phyloP scores from a whole-genome alignment of 2,888 invertebrate genomes.

The Drosophila sordidapex region DNA sequence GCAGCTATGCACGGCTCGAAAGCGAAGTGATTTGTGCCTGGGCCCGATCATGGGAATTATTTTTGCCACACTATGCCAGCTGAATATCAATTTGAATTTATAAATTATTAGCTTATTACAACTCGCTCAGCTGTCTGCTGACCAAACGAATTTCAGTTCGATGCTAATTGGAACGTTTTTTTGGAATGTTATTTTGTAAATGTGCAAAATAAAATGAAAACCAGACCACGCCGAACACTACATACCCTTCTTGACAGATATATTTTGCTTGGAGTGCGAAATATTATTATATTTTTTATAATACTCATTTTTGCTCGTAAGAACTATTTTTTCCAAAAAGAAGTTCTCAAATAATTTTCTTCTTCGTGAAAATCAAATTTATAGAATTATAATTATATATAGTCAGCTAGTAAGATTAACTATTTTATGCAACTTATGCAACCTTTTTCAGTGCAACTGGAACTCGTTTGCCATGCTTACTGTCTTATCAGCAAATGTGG shows the following conservation, averaged over 20 bases:
- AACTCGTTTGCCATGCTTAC: conserved; percentile 6
- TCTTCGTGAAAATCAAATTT: rapidly evolving
- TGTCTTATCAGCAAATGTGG: conserved; percentile 54
- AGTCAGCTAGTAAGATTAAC: background rate
- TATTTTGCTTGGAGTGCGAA: background rate
- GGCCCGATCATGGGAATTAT: conserved; percentile 74
- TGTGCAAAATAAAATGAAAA: background rate
- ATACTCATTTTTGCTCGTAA: background rate
- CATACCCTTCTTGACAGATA: background rate
- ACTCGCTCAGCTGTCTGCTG: conserved; percentile 62
- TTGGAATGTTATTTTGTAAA: background rate
- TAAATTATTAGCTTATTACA: conserved; percentile 79
- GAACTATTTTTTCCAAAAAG: background rate
- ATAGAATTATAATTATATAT: background rate
- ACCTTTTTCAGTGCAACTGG: background rate
- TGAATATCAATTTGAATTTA: conserved; percentile 76
- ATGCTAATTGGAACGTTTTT: conserved; percentile 50
- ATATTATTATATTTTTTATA: background rate
- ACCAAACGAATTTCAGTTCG: conserved; percentile 35
- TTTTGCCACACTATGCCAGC: conserved; percentile 72
- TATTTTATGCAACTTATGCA: too few species aligned
- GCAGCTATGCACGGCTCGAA: conserved; percentile 19
- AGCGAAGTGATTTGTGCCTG: conserved; percentile 63
- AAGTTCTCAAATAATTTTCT: background rate
- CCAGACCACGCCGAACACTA: background rate